Evolutionary conservation across 2,797 vertebrate species (phyloP).

Genomic region (Argyrosomus regius): DNA sequence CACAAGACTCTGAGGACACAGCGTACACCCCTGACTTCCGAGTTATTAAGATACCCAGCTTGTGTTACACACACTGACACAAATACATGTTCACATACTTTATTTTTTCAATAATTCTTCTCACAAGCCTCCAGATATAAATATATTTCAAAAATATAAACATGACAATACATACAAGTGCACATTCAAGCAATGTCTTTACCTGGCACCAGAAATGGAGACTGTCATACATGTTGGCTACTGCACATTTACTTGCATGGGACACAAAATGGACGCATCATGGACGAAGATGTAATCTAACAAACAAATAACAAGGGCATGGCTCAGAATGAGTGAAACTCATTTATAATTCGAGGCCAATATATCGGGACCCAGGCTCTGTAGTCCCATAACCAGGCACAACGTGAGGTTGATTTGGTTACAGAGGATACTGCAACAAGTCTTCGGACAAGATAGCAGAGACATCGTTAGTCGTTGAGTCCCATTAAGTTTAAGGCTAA

Average conservation of each 20-base stretch:
- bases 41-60: conserved; percentile 7
- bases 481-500: conserved; percentile 63
- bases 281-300: conserved; percentile 49
- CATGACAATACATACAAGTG: conserved; percentile 73
- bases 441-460: conserved; percentile 64
- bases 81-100: conserved; percentile 58
- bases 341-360: conserved; percentile 57
- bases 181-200: conserved; percentile 73
- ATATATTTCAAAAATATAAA: conserved; percentile 80
- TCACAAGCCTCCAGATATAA: conserved; percentile 78
- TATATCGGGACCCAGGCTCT: conserved; percentile 60
- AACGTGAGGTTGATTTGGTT: conserved; percentile 78
- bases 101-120: conserved; percentile 66
- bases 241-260: conserved; percentile 65
- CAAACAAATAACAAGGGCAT: conserved; percentile 60
- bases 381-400: conserved; percentile 78
- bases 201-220: conserved; percentile 60
- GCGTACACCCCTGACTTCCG: not conserved
- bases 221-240: conserved; percentile 60
- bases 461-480: conserved; percentile 52
- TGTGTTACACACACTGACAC: conserved; percentile 52
- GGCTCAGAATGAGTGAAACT: conserved; percentile 69
- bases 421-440: conserved; percentile 71
- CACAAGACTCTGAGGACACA: conserved; percentile 10
- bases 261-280: conserved; percentile 48